Evolutionary conservation across 1,140 invertebrate genomes (phyloP).

Genomic region (Lepidurus packardi): DNA sequence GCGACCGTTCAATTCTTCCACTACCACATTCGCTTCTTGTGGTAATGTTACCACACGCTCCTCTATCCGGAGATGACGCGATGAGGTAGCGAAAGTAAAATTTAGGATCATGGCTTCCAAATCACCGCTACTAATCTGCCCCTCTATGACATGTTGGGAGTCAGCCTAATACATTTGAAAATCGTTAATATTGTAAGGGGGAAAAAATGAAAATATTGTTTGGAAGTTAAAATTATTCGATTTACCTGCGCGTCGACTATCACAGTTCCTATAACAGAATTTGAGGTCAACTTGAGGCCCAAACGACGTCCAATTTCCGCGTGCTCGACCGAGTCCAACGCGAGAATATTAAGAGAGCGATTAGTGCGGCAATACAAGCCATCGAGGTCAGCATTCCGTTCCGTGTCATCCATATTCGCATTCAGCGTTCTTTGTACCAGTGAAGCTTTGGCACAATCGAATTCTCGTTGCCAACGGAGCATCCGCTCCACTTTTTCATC

Average conservation of each 20-base stretch:
- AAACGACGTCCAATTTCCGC: neutral
- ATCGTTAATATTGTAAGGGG: neutral
- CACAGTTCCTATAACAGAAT: neutral
- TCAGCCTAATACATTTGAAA: neutral
- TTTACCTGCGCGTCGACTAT: neutral
- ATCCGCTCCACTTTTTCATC: neutral
- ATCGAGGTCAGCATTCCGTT: neutral
- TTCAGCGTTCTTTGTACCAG: neutral
- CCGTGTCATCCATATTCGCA: neutral
- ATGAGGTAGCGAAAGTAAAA: conserved; percentile 13
- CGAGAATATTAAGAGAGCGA: neutral
- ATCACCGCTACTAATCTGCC: neutral
- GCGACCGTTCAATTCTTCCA: neutral
- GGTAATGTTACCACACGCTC: neutral
- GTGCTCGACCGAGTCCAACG: neutral
- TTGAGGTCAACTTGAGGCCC: neutral
- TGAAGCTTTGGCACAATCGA: neutral
- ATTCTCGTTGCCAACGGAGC: neutral
- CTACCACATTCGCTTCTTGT: neutral
- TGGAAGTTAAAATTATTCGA: neutral
- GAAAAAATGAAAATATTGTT: neutral
- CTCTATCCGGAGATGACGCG: neutral
- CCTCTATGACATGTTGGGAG: neutral
- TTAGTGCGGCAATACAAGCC: conserved; percentile 2
- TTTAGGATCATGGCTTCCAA: neutral